Conservation (phyloP, 2,888 invertebrate genomes). For the Drosophila macrospina region DNA sequence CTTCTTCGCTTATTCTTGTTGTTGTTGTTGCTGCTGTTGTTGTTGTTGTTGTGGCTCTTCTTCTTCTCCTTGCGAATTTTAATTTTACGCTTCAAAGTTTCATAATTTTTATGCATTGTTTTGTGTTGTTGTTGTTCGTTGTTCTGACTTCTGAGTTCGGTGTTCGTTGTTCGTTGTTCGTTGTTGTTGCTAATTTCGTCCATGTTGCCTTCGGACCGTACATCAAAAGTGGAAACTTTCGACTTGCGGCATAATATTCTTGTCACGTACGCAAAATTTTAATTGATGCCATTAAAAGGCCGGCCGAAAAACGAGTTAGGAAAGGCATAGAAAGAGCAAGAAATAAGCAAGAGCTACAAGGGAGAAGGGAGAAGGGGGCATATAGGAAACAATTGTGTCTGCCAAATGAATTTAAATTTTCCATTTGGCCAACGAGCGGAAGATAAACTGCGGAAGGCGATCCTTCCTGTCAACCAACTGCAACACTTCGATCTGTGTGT, state of each 20-base stretch:
- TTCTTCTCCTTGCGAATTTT: conserved; percentile 45
- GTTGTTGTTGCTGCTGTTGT: no score
- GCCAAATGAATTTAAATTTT: conserved; percentile 63
- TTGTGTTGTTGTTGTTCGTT: conserved; percentile 32
- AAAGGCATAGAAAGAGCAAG: conserved; percentile 13
- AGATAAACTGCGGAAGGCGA: conserved; percentile 1
- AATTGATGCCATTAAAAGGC: conserved; percentile 81
- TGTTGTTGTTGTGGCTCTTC: neutral
- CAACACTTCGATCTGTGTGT: conserved; percentile 16
- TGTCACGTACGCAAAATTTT: conserved; percentile 83
- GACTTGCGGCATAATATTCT: conserved; percentile 68
- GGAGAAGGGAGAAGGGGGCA: no score
- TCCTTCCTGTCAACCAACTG: neutral
- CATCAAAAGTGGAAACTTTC: conserved; percentile 66
- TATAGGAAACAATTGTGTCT: conserved; percentile 44
- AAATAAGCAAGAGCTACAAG: no score
- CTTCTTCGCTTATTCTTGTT: conserved; percentile 33
- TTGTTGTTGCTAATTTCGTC: conserved; percentile 31
- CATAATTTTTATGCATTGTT: conserved; percentile 68
- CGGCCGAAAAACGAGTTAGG: conserved; percentile 26
- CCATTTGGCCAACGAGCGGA: conserved; percentile 17
- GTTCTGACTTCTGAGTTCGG: no score
- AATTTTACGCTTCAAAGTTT: conserved; percentile 78
- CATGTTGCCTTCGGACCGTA: conserved; percentile 34
- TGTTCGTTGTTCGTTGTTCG: no score